Evolutionary conservation across 35 echinoderm and acorn worm species (phyloP).

Genomic region (Lytechinus variegatus): DNA sequence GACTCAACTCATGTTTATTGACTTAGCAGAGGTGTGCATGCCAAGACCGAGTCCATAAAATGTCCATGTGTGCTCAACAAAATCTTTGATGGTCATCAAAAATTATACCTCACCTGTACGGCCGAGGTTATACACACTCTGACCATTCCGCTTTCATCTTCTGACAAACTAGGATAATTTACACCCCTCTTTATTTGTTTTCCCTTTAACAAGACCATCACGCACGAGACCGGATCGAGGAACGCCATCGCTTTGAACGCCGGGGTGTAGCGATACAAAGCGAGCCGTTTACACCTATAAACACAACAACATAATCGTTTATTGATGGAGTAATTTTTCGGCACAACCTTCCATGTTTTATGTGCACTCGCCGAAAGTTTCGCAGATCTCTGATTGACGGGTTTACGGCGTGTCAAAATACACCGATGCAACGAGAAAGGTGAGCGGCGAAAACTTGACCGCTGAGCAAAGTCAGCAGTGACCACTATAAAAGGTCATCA

Average conservation of each 20-base stretch:
- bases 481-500: neutral
- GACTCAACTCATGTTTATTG: neutral
- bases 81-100: neutral
- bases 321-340: constrained; percentile 22
- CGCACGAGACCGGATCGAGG: neutral
- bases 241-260: neutral
- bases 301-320: constrained; percentile 38
- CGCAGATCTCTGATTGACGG: neutral
- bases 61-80: neutral
- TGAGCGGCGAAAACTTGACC: neutral
- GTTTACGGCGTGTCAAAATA: neutral
- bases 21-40: neutral
- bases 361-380: constrained; percentile 8
- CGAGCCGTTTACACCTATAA: constrained; percentile 31
- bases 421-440: neutral
- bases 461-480: neutral
- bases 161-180: neutral
- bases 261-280: neutral
- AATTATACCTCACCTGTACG: neutral
- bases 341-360: neutral
- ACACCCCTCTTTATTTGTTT: constrained; percentile 11
- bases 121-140: neutral
- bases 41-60: neutral
- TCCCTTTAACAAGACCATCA: neutral
- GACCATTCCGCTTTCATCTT: neutral